These are phyloP conservation scores for Nesoenas mayeri DNA, from an alignment of 2,113 vertebrate species.

Conservation along the genomic window DNA sequence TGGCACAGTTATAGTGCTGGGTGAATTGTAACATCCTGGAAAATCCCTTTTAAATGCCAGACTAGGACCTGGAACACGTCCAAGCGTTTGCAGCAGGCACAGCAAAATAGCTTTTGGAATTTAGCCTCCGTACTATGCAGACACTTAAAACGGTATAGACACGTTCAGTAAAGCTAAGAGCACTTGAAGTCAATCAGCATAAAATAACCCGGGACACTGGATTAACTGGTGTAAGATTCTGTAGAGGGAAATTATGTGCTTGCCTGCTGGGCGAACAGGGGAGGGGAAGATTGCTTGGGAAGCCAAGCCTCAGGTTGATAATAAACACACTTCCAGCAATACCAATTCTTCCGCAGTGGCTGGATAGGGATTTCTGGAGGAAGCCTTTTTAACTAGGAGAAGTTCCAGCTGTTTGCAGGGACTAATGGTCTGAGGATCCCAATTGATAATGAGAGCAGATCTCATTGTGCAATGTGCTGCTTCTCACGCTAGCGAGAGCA, in stretches of 20 bases:
- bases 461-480: not conserved
- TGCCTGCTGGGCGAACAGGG: not conserved
- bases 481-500: not conserved
- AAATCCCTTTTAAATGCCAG: constrained; percentile 67
- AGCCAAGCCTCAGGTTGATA: not conserved
- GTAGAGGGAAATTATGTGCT: not conserved
- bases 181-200: constrained; percentile 42
- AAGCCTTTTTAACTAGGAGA: not conserved
- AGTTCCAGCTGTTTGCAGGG: not conserved
- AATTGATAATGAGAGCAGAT: not conserved
- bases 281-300: not conserved
- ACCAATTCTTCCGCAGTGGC: not conserved
- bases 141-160: constrained; percentile 3
- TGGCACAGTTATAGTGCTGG: constrained; percentile 33
- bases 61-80: constrained; percentile 37
- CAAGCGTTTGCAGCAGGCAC: constrained; percentile 53
- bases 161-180: not conserved
- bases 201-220: not conserved
- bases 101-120: constrained; percentile 60
- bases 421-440: not conserved
- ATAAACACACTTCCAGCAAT: not conserved
- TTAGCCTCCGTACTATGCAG: not conserved
- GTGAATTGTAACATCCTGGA: constrained; percentile 61
- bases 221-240: not conserved
- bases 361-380: not conserved